Conservation (phyloP, 2,113 vertebrate species). For the Nothoprocta pentlandii region DNA sequence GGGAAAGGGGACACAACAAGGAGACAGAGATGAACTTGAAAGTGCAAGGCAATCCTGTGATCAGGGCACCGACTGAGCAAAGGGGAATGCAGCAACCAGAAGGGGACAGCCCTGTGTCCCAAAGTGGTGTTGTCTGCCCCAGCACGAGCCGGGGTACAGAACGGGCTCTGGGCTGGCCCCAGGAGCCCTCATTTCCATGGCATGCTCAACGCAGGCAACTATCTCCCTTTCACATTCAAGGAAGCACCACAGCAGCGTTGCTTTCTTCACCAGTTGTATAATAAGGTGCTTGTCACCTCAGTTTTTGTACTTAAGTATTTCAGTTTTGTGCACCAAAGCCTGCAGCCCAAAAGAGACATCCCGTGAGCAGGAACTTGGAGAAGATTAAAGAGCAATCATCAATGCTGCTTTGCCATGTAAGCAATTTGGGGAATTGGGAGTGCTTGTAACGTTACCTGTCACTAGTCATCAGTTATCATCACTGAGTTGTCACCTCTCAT, state of each 20-base stretch:
- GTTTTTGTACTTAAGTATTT: not conserved
- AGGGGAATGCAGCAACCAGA: not conserved
- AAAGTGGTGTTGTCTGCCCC: not conserved
- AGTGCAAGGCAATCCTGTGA: not conserved
- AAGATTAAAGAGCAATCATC: not conserved
- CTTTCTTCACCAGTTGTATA: not conserved
- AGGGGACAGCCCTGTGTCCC: not conserved
- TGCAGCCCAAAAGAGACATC: not conserved
- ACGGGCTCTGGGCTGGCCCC: not conserved
- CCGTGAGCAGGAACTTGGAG: not conserved
- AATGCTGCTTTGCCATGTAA: not conserved
- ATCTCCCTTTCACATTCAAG: not conserved
- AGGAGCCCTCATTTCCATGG: not conserved
- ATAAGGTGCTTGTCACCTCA: not conserved
- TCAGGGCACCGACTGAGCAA: not conserved
- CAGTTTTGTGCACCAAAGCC: not conserved
- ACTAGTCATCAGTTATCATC: not conserved
- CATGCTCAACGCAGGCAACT: not conserved
- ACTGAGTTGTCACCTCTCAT: not conserved
- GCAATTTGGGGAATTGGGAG: not conserved
- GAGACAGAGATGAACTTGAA: not conserved
- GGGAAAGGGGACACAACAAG: not conserved
- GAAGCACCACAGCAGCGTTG: not conserved
- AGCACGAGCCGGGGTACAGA: not conserved
- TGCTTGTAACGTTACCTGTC: not conserved